Evolutionary conservation across 1,140 invertebrate species (phyloP), one percentile per base, ranked within the genome.

Genomic region (Drosophila pruinosa): DNA sequence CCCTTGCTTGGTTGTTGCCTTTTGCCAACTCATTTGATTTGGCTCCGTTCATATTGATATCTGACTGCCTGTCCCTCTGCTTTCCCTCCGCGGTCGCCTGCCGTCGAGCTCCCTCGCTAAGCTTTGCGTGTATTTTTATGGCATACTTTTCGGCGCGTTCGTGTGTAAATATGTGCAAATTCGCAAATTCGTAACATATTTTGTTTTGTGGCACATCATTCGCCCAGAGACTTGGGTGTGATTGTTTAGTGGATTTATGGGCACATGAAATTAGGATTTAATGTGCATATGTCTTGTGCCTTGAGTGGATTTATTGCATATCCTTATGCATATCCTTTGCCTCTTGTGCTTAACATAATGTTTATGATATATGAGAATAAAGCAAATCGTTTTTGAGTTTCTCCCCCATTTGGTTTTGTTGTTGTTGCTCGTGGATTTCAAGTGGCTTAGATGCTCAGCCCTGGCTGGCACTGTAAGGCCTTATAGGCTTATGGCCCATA

Each of bases 211-310:
- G 52, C 69, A 38, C 79, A 67, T 70, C 75, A 69, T 77, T 65
- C 48, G 56, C 3, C 22, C 31, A 17, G 14, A 48, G 67, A 15
- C 39, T 68, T 54, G 70, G 64, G 82, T 85, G 81, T 85, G 81
- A 85, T 85, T 85, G 81, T 85, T 85, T 85, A 85, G 81, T 81
- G 82, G 77, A 85, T 85, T 85, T 85, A 85, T 85, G 81, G 82
- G 77, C 77, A 85, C 72, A 85, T 81, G 78, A 86, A 86, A 85
- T 85, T 86, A 88, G 81, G 81, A 85, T 85, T 86, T 85, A 85
- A 85, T 85, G 81, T 80, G 81, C 81, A 86, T 88, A 86, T 86
- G 77, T 72, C 79, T 77, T 74, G 64, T 64, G 75, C 72, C 56
- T 63, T 69, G 73, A 85, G 79, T 71, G 81, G 73, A 80, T 86